Evolutionary conservation across 2,113 vertebrate genomes (phyloP), one percentile per base, ranked within the genome.

Genomic region (Notarius quadriscutis): DNA sequence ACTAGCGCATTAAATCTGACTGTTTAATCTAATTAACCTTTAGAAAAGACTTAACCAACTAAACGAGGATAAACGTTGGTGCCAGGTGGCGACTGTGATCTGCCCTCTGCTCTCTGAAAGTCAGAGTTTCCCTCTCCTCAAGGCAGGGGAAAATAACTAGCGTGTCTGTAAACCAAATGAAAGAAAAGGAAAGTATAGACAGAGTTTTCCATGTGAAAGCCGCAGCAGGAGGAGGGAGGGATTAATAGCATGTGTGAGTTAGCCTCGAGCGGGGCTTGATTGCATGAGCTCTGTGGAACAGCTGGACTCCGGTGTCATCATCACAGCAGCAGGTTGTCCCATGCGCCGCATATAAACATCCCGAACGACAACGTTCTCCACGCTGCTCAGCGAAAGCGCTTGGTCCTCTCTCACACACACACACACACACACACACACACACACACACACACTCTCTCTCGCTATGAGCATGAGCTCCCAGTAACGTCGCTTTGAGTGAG

Each of bases 61-160:
- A 34, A 20, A 80, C 0, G n/a, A 60, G 53, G 27, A 80, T 30
- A 30, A 80, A n/a, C 5, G 67, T 34, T 27, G 62, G 71, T 80
- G 71, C 86, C 83, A 85, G 88, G 88, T 87, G 88, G 88, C 50
- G 17, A 63, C 86, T 82, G 78, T 71, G 86, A 90, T 88, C 86
- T 85, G 71, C 81, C 30, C 48, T 58, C 51, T 80, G 30, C 72
- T 88, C 80, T 63, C 74, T 27, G 60, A 8, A 34, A 77, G 71
- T 83, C 88, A 72, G 65, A 89, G 84, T 82, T 60, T 83, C 81
- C 82, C 85, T 81, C 81, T 90, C 82, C 85, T 82, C 30, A 89
- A 67, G 90, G 86, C 88, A 85, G 27, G 22, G 84, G 88, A 88
- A 85, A 87, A 84, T 86, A 80, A 72, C 74, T 55, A 67, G 8